phyloP scores from a whole-genome alignment of 2,888 invertebrate genomes.

The Glomeris marginata region DNA sequence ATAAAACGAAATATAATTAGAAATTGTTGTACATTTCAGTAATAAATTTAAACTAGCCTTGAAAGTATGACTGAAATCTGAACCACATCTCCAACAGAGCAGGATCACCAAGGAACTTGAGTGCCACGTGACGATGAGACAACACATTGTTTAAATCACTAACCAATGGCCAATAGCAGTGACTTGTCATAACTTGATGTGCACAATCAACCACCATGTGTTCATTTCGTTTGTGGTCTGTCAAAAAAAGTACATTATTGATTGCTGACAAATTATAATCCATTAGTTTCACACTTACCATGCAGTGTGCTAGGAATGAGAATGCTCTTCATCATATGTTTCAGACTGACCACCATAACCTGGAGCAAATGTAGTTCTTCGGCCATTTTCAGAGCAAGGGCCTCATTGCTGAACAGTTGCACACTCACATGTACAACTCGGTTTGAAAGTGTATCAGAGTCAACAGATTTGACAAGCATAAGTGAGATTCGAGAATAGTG shows the following conservation, averaged over 20 bases:
- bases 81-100: conserved; percentile 87
- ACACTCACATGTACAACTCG: conserved; percentile 96
- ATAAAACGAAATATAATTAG: conserved; percentile 9
- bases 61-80: conserved; percentile 81
- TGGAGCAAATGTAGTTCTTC: conserved; percentile 76
- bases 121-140: conserved; percentile 78
- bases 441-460: conserved; percentile 85
- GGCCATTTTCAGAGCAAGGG: conserved; percentile 76
- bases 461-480: conserved; percentile 67
- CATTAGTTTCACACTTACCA: conserved; percentile 38
- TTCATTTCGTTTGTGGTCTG: conserved; percentile 40
- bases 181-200: conserved; percentile 84
- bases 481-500: conserved; percentile 91
- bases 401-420: conserved; percentile 85
- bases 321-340: conserved; percentile 85
- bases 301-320: conserved; percentile 73
- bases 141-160: conserved; percentile 93
- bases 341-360: conserved; percentile 79
- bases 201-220: conserved; percentile 89
- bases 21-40: conserved; percentile 7
- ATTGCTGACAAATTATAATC: too few species aligned
- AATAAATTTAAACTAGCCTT: conserved; percentile 44
- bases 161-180: conserved; percentile 96
- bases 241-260: conserved; percentile 1
- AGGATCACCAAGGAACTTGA: conserved; percentile 67